Evolutionary conservation across 2,888 invertebrate genomes (phyloP), one percentile per base, ranked within the genome.

Genomic region (Eristalis pertinax): DNA sequence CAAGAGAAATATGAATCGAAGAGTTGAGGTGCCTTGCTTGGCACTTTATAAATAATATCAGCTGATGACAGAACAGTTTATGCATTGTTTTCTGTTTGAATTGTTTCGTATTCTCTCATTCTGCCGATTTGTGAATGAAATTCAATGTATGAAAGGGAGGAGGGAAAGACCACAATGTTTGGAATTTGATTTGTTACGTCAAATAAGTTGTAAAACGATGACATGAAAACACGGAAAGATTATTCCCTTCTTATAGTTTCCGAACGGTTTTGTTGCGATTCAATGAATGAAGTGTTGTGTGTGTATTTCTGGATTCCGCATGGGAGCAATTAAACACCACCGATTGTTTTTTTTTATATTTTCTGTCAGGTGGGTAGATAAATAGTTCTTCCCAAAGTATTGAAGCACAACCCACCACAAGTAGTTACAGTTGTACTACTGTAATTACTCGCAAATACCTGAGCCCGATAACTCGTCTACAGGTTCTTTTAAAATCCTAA

Each of bases 21-120:
- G 70, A 82, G 73, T 81, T 78, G 67, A 79, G 64, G 81, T 83
- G 73, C 73, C 62, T 83, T 83, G 73, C 68, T 56, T 63, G 68
- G 35, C 63, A 63, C 73, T 78, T 81, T 72, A 86, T 82, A 81
- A 70, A 86, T 65, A 75, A 50, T 67, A 84, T 83, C 82, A 86
- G 83, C 82, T 86, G 86, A 82, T 82, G 78, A 50, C 62, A 72
- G 63, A 68, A 78, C 69, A 82, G 77, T 82, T 77, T 78, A 72
- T 83, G 82, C 78, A 82, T 86, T 86, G 82, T 86, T 86, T 86
- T 86, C 77, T 77, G 78, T 60, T 79, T 83, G 86, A 83, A 79
- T 86, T 86, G 78, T 74, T 77, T 79, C 7, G 62, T 73, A 13
- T 62, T 77, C 81, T 65, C 65, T 64, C 67, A 67, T 68, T 75